phyloP scores from a whole-genome alignment of 2,797 vertebrate species.

The Mionectes olivaceus region DNA sequence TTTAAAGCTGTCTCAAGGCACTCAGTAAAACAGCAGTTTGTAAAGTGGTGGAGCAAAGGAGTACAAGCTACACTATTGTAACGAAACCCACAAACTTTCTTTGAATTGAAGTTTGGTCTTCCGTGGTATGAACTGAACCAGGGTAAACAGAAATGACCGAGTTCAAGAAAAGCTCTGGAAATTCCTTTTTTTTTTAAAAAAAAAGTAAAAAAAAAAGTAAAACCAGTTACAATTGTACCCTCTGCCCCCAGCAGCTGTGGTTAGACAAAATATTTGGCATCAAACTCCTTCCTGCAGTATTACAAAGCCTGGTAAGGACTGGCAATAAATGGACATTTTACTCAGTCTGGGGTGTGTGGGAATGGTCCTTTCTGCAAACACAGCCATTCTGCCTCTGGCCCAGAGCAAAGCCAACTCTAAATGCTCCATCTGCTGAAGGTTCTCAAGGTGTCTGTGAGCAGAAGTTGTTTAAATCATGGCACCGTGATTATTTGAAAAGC shows the following conservation, averaged over 20 bases:
- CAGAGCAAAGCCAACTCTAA: background rate
- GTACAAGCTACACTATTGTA: background rate
- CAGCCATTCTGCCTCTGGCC: background rate
- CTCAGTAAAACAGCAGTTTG: background rate
- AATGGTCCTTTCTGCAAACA: background rate
- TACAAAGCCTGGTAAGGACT: background rate
- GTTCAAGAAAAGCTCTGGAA: background rate
- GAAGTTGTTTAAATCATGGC: background rate
- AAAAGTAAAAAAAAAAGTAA: background rate
- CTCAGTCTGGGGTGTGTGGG: background rate
- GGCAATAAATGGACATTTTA: background rate
- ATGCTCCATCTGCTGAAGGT: background rate
- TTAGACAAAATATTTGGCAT: background rate
- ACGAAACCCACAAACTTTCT: background rate
- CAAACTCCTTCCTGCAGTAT: background rate
- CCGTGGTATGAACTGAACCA: background rate
- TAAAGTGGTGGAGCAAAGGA: background rate
- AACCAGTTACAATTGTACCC: background rate
- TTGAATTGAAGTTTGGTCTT: background rate
- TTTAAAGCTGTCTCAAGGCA: background rate
- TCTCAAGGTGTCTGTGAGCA: background rate
- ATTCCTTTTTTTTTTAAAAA: background rate
- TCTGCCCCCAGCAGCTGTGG: background rate
- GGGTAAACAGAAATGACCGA: background rate
- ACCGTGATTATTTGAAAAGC: accelerated